Evolutionary conservation across 2,113 vertebrate species (phyloP).

Genomic region (Paralichthys olivaceus): DNA sequence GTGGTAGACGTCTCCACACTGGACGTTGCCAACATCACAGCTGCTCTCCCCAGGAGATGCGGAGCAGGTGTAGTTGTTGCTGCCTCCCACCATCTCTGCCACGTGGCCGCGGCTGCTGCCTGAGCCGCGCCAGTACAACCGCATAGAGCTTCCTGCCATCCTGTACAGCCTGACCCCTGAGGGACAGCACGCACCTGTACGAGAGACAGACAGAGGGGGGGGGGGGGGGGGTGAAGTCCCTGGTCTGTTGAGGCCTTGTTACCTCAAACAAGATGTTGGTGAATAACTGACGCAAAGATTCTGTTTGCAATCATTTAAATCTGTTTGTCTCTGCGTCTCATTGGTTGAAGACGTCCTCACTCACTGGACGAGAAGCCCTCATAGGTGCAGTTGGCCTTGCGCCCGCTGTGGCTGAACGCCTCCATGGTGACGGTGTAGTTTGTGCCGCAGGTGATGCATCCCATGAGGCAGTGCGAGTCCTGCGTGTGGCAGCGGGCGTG

Average conservation of each 20-base stretch:
- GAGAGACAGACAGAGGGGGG: neutral
- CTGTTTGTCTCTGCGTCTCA: neutral
- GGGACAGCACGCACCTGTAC: constrained; percentile 90
- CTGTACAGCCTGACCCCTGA: constrained; percentile 88
- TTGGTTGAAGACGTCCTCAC: constrained; percentile 57
- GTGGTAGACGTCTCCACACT: constrained; percentile 87
- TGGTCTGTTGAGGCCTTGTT: too few relatives aligned
- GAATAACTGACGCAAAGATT: too few relatives aligned
- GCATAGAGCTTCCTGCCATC: constrained; percentile 81
- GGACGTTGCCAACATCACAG: constrained; percentile 85
- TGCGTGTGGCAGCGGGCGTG: constrained; percentile 89
- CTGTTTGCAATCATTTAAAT: too few relatives aligned
- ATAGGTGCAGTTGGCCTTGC: constrained; percentile 82
- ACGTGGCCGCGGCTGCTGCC: constrained; percentile 75
- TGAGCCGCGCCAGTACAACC: constrained; percentile 86
- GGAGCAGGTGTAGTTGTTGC: constrained; percentile 84
- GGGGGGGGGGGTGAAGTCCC: too few relatives aligned
- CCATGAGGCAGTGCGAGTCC: constrained; percentile 89
- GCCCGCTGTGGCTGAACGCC: constrained; percentile 86
- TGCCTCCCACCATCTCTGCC: constrained; percentile 81
- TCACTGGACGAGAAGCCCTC: constrained; percentile 90
- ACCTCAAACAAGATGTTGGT: too few relatives aligned
- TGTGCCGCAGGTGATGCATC: constrained; percentile 90
- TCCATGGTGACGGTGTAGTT: constrained; percentile 89
- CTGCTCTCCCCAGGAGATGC: constrained; percentile 78